phyloP scores from a whole-genome alignment of 2,797 vertebrate genomes.

The Megalops cyprinoides region DNA sequence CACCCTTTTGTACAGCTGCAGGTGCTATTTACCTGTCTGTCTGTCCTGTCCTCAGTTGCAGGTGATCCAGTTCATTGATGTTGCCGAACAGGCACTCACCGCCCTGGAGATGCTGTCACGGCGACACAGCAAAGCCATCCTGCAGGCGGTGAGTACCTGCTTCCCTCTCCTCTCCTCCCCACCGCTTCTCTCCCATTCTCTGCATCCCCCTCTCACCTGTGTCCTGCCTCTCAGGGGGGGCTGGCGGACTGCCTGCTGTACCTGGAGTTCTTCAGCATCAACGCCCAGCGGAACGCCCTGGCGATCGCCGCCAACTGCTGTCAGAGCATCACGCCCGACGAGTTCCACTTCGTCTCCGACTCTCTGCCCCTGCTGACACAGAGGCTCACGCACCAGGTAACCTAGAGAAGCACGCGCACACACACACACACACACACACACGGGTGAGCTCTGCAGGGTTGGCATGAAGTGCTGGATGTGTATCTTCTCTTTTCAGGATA shows the following conservation, averaged over 20 bases:
- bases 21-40: not conserved
- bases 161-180: too few species aligned
- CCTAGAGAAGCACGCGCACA: too few species aligned
- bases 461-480: not conserved
- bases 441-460: too few species aligned
- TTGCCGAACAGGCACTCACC: conserved; percentile 97
- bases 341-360: conserved; percentile 99
- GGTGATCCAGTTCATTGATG: conserved; percentile 93
- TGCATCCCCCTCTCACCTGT: not conserved
- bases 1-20: too few species aligned
- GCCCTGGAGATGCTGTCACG: conserved; percentile 67
- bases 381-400: conserved; percentile 97
- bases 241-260: conserved; percentile 96
- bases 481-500: conserved; percentile 84
- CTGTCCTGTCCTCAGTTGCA: not conserved
- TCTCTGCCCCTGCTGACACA: conserved; percentile 96
- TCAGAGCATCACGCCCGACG: conserved; percentile 97
- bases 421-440: not conserved
- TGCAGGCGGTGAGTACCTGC: conserved; percentile 98
- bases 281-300: conserved; percentile 97
- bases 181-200: not conserved
- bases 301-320: conserved; percentile 99
- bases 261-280: conserved; percentile 99
- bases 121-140: conserved; percentile 98
- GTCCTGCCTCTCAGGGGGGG: conserved; percentile 70